phyloP scores from a whole-genome alignment of 2,888 invertebrate species.

The Glyphotaelius pellucidus region DNA sequence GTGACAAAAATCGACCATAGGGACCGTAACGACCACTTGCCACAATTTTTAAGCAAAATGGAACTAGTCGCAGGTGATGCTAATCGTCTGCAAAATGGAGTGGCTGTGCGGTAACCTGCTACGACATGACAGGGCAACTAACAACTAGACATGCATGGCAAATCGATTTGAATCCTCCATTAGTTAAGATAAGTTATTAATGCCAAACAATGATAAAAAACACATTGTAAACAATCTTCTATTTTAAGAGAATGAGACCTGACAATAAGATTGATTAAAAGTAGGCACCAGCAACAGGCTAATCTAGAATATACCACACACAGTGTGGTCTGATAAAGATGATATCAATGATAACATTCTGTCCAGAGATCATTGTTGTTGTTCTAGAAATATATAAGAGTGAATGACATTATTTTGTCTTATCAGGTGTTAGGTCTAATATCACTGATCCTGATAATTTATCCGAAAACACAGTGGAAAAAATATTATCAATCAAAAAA shows the following conservation, averaged over 20 bases:
- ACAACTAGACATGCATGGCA: no score
- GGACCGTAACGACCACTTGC: no score
- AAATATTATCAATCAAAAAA: neutral
- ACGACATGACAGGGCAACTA: no score
- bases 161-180: no score
- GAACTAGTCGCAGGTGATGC: no score
- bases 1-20: no score
- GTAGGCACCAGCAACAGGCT: neutral
- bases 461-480: neutral
- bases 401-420: neutral
- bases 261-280: neutral
- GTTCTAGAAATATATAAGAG: neutral
- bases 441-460: neutral
- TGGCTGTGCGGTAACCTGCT: no score
- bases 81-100: no score
- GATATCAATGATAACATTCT: neutral
- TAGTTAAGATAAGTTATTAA: neutral
- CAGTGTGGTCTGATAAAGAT: neutral
- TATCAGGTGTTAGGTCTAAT: neutral
- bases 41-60: no score
- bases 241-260: neutral
- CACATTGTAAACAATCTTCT: neutral
- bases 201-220: neutral
- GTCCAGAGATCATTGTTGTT: neutral
- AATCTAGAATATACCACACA: neutral